Evolutionary conservation across 2,113 vertebrate species (phyloP).

Genomic region (Austrofundulus limnaeus): DNA sequence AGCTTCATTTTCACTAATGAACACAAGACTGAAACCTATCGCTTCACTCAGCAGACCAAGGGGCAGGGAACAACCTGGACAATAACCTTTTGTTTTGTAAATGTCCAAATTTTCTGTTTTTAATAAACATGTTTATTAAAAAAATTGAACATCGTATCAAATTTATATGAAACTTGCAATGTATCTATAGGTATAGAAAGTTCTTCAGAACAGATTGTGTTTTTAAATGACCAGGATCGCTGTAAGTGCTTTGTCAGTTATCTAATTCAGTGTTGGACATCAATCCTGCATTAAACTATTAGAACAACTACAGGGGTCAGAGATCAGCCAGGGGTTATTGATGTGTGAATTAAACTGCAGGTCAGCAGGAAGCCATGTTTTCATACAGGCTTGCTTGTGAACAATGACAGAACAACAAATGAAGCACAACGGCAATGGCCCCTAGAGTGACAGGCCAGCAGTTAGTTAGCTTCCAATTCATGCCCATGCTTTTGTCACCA

Average conservation of each 20-base stretch:
- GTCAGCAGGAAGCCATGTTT: conserved; percentile 81
- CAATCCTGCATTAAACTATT: conserved; percentile 79
- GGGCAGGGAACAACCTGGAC: too few species aligned
- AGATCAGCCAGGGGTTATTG: conserved; percentile 77
- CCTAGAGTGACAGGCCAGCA: conserved; percentile 69
- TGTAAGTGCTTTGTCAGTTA: conserved; percentile 41
- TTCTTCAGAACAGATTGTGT: conserved; percentile 42
- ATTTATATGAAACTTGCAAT: background rate
- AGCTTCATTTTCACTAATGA: too few species aligned
- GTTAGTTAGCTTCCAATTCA: conserved; percentile 64
- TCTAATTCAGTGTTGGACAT: conserved; percentile 73
- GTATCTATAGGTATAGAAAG: too few species aligned
- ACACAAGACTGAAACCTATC: too few species aligned
- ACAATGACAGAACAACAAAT: conserved; percentile 75
- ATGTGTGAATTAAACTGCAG: conserved; percentile 81
- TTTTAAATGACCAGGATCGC: conserved; percentile 12
- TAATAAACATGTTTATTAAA: too few species aligned
- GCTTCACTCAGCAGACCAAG: too few species aligned
- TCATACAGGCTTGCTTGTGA: conserved; percentile 61
- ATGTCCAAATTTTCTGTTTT: too few species aligned
- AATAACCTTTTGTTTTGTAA: too few species aligned
- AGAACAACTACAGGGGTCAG: conserved; percentile 73
- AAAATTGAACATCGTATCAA: too few species aligned
- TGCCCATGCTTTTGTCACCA: conserved; percentile 36
- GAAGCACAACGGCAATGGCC: conserved; percentile 59